Percentiles rank a stretch among this genome's conserved stretches.
Conservation (phyloP, 2,797 vertebrate species). For the Sitta carolinensis region DNA sequence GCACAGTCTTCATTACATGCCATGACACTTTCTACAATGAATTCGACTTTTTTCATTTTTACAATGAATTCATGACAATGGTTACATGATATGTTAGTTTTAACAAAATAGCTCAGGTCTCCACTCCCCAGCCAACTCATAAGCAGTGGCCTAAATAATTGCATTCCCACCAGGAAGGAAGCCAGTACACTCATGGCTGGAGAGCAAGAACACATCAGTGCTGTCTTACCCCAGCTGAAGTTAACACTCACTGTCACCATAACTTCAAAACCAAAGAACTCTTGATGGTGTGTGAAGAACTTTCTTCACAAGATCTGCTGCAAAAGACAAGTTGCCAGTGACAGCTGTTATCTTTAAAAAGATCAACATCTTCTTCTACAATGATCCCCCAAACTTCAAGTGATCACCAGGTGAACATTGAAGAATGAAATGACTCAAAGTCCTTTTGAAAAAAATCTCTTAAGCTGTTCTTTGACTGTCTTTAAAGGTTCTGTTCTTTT, state of each 20-base stretch:
- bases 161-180: not conserved
- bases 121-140: not conserved
- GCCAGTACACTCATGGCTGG: rapidly evolving
- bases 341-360: not conserved
- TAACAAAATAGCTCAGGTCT: not conserved
- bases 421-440: not conserved
- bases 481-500: not conserved
- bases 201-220: not conserved
- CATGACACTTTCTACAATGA: rapidly evolving
- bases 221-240: not conserved
- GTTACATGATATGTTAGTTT: not conserved
- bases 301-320: not conserved
- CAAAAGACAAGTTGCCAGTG: not conserved
- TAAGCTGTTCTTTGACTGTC: not conserved
- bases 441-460: not conserved
- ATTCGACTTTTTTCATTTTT: not conserved
- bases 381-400: not conserved
- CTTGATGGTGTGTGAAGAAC: not conserved
- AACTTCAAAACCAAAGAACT: not conserved
- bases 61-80: not conserved
- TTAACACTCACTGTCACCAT: not conserved
- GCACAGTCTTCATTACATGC: not conserved
- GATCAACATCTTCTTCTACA: not conserved
- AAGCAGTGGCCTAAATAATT: not conserved
- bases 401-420: not conserved